phyloP scores from a whole-genome alignment of 2,888 invertebrate genomes.

The Gandaritis pyraliata region DNA sequence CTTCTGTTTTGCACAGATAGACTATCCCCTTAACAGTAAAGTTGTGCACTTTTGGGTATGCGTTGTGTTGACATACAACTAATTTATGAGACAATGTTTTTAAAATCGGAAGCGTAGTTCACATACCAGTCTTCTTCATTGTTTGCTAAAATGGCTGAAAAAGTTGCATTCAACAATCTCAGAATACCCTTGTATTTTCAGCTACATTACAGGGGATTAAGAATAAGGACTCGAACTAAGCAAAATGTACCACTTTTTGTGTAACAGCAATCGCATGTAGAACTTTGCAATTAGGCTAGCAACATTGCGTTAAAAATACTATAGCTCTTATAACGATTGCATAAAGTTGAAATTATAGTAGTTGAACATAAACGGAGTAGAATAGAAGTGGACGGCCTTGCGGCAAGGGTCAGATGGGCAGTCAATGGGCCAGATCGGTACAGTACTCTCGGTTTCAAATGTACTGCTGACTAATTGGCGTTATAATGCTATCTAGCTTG shows the following conservation, averaged over 20 bases:
- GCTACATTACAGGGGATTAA: too few relatives aligned
- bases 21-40: too few relatives aligned
- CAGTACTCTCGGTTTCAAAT: conserved; percentile 68
- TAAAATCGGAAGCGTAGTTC: too few relatives aligned
- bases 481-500: conserved; percentile 28
- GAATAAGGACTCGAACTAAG: too few relatives aligned
- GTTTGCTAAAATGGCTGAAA: too few relatives aligned
- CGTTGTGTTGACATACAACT: conserved; percentile 3
- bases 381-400: conserved; percentile 68
- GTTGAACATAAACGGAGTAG: conserved; percentile 33
- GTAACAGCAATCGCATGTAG: too few relatives aligned
- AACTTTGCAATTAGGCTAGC: too few relatives aligned
- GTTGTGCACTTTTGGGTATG: conserved; percentile 6
- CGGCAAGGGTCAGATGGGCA: conserved; percentile 66
- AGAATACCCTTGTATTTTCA: too few relatives aligned
- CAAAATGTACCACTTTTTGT: too few relatives aligned
- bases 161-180: too few relatives aligned
- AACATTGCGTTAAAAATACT: not conserved
- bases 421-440: conserved; percentile 68
- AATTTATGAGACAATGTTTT: not conserved
- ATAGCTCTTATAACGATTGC: conserved; percentile 7
- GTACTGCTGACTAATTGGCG: conserved; percentile 37
- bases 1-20: too few relatives aligned
- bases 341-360: conserved; percentile 25
- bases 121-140: too few relatives aligned